These are phyloP conservation scores for Hyles vespertilio DNA, from an alignment of 1,140 invertebrate species.

Conservation along the genomic window DNA sequence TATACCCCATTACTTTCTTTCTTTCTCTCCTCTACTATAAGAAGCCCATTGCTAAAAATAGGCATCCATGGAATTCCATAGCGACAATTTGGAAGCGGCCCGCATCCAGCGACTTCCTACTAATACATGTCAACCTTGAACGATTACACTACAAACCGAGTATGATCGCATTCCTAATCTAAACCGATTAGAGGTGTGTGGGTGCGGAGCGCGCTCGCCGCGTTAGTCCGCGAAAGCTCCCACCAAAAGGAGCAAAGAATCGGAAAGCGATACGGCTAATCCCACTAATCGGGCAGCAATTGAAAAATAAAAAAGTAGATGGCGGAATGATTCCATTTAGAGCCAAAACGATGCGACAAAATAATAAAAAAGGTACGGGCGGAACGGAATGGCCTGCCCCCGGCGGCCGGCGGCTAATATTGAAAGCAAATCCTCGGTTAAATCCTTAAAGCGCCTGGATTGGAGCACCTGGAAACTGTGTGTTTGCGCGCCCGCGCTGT, in stretches of 20 bases:
- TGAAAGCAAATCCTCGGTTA: slow-evolving; percentile 77
- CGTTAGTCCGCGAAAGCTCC: slow-evolving; percentile 66
- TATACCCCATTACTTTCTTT: too few species aligned
- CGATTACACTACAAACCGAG: slow-evolving; percentile 12
- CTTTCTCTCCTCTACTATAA: too few species aligned
- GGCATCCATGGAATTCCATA: too few species aligned
- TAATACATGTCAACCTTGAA: background rate
- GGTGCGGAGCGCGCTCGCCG: slow-evolving; percentile 9
- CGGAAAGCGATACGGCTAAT: slow-evolving; percentile 73
- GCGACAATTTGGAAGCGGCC: slow-evolving; percentile 1
- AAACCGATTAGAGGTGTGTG: slow-evolving; percentile 17
- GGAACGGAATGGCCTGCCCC: slow-evolving; percentile 64
- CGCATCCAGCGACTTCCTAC: slow-evolving; percentile 21
- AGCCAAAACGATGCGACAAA: slow-evolving; percentile 75
- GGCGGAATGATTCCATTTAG: slow-evolving; percentile 74
- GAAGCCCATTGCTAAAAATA: too few species aligned
- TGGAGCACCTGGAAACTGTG: slow-evolving; percentile 72
- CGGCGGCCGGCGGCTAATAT: slow-evolving; percentile 73
- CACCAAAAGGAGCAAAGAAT: slow-evolving; percentile 71
- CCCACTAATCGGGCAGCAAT: slow-evolving; percentile 75
- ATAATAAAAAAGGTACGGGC: slow-evolving; percentile 73
- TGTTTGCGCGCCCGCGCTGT: slow-evolving; percentile 43
- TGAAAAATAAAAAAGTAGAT: slow-evolving; percentile 78
- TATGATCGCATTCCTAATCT: slow-evolving; percentile 20
- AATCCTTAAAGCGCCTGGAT: slow-evolving; percentile 76